A percentile compares a stretch with the other conserved stretches of the same genome.
phyloP scores from a whole-genome alignment of 2,113 vertebrate species.

The Myotis davidii region DNA sequence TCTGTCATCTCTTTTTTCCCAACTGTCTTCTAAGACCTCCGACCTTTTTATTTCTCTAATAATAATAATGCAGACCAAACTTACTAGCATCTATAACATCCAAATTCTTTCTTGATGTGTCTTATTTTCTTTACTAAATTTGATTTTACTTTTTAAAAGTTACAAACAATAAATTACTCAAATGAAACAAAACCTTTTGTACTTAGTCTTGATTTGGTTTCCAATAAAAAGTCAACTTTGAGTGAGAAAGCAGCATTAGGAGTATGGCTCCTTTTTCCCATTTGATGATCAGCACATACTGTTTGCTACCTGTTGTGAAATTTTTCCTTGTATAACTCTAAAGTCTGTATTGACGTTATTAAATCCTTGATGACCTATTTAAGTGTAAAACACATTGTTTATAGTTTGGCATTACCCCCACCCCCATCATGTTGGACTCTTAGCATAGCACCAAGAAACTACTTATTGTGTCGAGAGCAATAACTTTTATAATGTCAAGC shows the following conservation, averaged over 20 bases:
- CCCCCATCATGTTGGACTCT: neutral
- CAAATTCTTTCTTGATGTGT: constrained; percentile 7
- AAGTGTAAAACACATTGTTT: constrained; percentile 45
- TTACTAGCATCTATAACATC: neutral
- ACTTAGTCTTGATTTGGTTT: neutral
- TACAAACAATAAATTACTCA: constrained; percentile 4
- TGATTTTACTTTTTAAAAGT: constrained; percentile 41
- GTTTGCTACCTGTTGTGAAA: neutral
- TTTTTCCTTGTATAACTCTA: neutral
- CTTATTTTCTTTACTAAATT: constrained; percentile 44
- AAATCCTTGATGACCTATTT: constrained; percentile 35
- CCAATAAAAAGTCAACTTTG: constrained; percentile 7
- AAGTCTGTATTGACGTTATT: neutral
- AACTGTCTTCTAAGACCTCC: neutral
- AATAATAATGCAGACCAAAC: neutral
- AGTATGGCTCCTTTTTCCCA: neutral
- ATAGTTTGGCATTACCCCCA: neutral
- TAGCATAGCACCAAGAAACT: neutral
- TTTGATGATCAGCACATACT: neutral
- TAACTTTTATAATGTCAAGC: constrained; percentile 25
- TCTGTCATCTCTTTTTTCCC: neutral
- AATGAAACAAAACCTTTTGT: neutral
- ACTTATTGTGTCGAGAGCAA: constrained; percentile 12
- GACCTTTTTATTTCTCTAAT: neutral
- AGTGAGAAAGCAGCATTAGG: neutral